phyloP scores from a whole-genome alignment of 35 echinoderm and acorn worm species.

The Apostichopus japonicus region DNA sequence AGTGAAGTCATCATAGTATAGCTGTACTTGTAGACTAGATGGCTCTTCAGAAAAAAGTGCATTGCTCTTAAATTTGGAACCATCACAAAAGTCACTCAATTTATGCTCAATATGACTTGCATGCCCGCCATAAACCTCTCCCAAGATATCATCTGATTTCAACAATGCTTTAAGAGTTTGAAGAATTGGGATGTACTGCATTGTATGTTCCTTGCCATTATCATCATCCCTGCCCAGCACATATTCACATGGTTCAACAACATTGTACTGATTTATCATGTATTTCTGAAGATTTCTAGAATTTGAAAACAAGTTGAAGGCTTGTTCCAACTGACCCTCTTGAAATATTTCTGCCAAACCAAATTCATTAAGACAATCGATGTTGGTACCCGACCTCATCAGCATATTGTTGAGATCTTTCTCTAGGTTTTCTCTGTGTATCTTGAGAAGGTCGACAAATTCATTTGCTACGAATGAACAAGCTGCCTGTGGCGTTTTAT shows the following conservation, averaged over 20 bases:
- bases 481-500: slow-evolving; percentile 12
- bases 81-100: slow-evolving; percentile 46
- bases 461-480: slow-evolving; percentile 58
- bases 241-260: slow-evolving; percentile 29
- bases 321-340: slow-evolving; percentile 11
- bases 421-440: neutral
- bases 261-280: neutral
- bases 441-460: slow-evolving; percentile 43
- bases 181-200: slow-evolving; percentile 42
- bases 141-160: slow-evolving; percentile 29
- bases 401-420: neutral
- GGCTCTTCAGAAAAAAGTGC: slow-evolving; percentile 36
- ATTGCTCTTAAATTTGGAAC: slow-evolving; percentile 23
- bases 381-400: neutral
- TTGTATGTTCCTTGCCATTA: slow-evolving; percentile 43
- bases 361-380: neutral
- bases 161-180: neutral
- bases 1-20: slow-evolving; percentile 43
- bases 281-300: slow-evolving; percentile 27
- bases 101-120: neutral
- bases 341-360: slow-evolving; percentile 30
- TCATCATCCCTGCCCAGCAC: neutral
- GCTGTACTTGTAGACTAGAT: slow-evolving; percentile 42
- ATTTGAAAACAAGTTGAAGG: slow-evolving; percentile 12
- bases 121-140: slow-evolving; percentile 34